Evolutionary conservation across 2,797 vertebrate species (phyloP), one percentile per base, ranked within the genome.

Genomic region (Halcyon smyrnensis): DNA sequence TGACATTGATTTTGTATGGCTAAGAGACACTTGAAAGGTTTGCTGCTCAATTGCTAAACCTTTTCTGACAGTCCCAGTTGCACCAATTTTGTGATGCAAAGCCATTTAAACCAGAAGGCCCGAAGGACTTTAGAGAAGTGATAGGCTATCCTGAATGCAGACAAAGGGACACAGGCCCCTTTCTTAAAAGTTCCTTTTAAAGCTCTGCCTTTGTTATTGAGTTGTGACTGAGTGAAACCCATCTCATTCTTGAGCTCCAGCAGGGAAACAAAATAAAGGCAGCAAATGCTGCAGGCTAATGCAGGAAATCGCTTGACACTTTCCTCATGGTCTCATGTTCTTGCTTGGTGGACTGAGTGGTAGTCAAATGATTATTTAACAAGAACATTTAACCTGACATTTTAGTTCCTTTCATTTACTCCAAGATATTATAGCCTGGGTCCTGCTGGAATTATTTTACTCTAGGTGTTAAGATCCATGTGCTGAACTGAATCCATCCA

Each of bases 241-340:
- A 12, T 9, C 27, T 17, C 9, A 2, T 20, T 32, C 48, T 57
- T 37, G 15, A 30, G 57, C 37, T 75, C 18, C 4, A 39, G 7
- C 8, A 45, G 20, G 17, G 70, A 39, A 32, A 27, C 13, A 13
- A 25, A 41, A 43, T 37, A 34, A 39, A n/a, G 15, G 51, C 41
- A 43, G 30, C 13, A 41, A 21, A 7, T 7, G 2, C 8, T 53
- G 65, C 13, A 32, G 19, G 43, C 9, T 53, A n/a, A 18, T 21
- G 39, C 9, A 65, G 56, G 57, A 17, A 39, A 9, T 23, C 6
- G 24, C n/a, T 62, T 30, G 2, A 3, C 17, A 56, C n/a, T 11
- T 21, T 65, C 34, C n/a, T 23, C 5, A 0, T 2, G 7, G 20
- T 48, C 9, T 15, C 1, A 0, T 4, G 25, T 8, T 51, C 45